Conservation (phyloP, 2,113 vertebrate species). For the Trochalopteron elliotii region DNA sequence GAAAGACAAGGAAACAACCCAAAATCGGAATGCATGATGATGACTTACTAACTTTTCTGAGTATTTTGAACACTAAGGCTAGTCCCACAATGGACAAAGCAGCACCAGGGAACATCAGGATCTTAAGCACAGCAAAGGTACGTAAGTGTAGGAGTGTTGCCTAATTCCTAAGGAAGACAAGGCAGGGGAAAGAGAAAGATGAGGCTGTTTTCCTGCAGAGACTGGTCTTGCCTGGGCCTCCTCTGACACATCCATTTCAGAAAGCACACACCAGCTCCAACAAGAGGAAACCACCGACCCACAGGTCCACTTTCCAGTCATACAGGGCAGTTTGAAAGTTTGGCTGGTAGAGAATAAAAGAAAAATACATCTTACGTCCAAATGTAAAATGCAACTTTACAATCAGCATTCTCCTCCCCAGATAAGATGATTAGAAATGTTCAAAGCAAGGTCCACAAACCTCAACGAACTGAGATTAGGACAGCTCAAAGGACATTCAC, state of each 20-base stretch:
- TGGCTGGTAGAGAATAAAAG: not conserved
- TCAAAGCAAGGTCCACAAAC: not conserved
- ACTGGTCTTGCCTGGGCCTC: not conserved
- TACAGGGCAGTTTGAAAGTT: not conserved
- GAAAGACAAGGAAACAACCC: not conserved
- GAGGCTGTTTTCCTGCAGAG: not conserved
- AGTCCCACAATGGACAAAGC: not conserved
- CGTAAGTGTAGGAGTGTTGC: accelerated
- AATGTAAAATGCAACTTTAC: not conserved
- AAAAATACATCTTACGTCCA: not conserved
- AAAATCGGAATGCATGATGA: not conserved
- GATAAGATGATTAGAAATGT: not conserved
- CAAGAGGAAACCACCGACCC: not conserved
- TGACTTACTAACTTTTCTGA: not conserved
- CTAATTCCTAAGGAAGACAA: not conserved
- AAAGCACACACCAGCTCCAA: not conserved
- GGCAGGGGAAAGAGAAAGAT: not conserved
- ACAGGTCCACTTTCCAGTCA: not conserved
- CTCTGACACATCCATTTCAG: not conserved
- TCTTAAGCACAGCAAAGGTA: not conserved
- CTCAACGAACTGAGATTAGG: not conserved
- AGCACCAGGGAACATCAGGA: accelerated
- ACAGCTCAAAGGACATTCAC: not conserved
- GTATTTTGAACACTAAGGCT: not conserved
- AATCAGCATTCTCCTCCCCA: not conserved